phyloP scores from a whole-genome alignment of 2,113 vertebrate species.

The Lepus europaeus region DNA sequence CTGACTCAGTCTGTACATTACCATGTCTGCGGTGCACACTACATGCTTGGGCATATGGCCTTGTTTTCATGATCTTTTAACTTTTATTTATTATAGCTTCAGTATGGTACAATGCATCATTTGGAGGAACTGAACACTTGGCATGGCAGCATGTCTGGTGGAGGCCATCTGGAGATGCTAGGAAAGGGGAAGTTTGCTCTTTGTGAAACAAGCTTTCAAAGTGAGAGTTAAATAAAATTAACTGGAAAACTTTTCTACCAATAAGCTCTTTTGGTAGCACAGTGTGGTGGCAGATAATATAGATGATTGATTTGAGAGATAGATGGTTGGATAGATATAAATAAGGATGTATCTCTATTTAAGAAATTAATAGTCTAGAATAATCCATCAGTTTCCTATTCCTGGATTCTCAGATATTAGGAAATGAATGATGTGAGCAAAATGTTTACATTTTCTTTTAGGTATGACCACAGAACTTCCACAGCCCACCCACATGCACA shows the following conservation, averaged over 20 bases:
- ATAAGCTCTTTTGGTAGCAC: neutral
- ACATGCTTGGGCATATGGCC: constrained; percentile 59
- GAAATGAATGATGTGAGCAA: neutral
- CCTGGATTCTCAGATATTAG: neutral
- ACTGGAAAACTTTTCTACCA: neutral
- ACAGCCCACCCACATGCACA: neutral
- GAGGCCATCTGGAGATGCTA: constrained; percentile 61
- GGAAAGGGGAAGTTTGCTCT: neutral
- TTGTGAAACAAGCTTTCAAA: constrained; percentile 8
- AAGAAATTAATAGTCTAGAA: neutral
- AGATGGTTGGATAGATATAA: neutral
- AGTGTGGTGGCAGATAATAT: neutral
- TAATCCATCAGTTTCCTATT: neutral
- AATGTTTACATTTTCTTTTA: neutral
- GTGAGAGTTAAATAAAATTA: constrained; percentile 4
- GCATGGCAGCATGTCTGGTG: constrained; percentile 48
- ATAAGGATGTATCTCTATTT: neutral
- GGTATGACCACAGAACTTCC: fast-evolving
- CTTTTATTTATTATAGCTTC: constrained; percentile 63
- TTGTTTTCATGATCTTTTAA: constrained; percentile 68
- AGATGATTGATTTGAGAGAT: neutral
- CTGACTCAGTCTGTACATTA: constrained; percentile 17
- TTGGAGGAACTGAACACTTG: constrained; percentile 44
- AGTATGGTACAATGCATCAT: constrained; percentile 54
- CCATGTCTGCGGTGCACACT: neutral